Percentiles rank a stretch among this genome's conserved stretches.
Evolutionary conservation across 2,888 invertebrate genomes (phyloP).

Genomic region (Liopterus haemorrhoidalis): DNA sequence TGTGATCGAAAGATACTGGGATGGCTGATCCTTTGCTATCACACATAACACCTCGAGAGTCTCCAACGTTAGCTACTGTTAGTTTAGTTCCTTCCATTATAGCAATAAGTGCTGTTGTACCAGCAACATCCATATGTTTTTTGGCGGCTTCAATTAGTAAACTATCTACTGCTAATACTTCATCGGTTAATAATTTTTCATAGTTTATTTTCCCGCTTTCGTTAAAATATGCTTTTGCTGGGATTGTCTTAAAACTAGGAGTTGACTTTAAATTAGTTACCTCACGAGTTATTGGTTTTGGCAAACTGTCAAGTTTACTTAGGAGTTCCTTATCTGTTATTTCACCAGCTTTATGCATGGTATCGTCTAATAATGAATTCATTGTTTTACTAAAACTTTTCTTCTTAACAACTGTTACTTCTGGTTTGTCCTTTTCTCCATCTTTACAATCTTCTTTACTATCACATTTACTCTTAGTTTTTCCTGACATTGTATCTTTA

Average conservation of each 20-base stretch:
- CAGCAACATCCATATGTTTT: conserved; percentile 67
- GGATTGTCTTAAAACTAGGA: conserved; percentile 46
- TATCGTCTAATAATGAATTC: conserved; percentile 52
- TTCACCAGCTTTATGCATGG: conserved; percentile 47
- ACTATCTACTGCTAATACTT: conserved; percentile 78
- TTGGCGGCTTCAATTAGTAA: conserved; percentile 77
- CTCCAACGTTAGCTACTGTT: conserved; percentile 93
- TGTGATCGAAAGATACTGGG: conserved; percentile 92
- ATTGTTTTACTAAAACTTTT: conserved; percentile 63
- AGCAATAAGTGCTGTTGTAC: conserved; percentile 89
- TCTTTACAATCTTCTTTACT: conserved; percentile 48
- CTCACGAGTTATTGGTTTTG: conserved; percentile 57
- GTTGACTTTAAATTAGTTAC: conserved; percentile 50
- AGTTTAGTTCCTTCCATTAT: conserved; percentile 74
- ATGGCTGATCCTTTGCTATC: conserved; percentile 84
- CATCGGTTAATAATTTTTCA: conserved; percentile 76
- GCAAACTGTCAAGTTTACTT: conserved; percentile 58
- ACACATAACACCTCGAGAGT: conserved; percentile 93
- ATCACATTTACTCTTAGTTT: conserved; percentile 41
- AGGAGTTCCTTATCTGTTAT: conserved; percentile 64
- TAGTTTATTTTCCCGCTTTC: conserved; percentile 71
- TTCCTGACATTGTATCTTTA: conserved; percentile 61
- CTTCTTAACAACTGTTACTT: conserved; percentile 50
- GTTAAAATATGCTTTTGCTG: conserved; percentile 60
- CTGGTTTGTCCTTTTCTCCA: conserved; percentile 40